Base-by-base conservation (phyloP, 2,797 vertebrate genomes). In the Oreochromis mossambicus region DNA sequence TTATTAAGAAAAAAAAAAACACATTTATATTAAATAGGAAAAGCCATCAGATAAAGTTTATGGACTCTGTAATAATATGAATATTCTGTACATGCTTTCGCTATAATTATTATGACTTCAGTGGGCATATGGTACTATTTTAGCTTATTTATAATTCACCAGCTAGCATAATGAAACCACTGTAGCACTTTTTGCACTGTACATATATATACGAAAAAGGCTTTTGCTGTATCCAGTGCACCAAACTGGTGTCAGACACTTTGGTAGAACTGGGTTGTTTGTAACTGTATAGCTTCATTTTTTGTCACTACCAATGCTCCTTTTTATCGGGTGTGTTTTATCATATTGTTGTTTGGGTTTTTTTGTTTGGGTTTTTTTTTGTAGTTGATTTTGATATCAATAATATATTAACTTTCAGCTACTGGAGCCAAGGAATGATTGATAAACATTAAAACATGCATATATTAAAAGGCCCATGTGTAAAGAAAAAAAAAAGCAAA, bases 141-240 rank as follows among this genome's bases (percentile, higher is more conserved):
- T 87, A 92, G 93, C 91, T 93, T 94, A 95, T 96, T 96, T 96
- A 95, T 95, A 94, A 94, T 89, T 88, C 94, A 95, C 94, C 91
- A 92, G 88, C 89, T 94, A 87, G 90, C 87, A 86, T 93, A 92
- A 89, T 92, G 83, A 93, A 94, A 94, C 92, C 92, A 94, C 91
- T 93, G 87, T 94, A 93, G 96, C 96, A 96, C 96, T 96, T 96
- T 96, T 95, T 95, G 93, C 94, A 96, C 94, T 96, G 95, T 96
- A 95, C 96, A 96, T 95, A 96, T 89, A 66, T 66, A 63, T 38
- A 63, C 32, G 32, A 87, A 93, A 93, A 94, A 81, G 89, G 85
- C 88, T 91, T 89, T 90, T 84, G 81, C 88, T 90, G 83, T 88
- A 32, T 89, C 80, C 83, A 82, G 70, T 89, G 84, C 85, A 87